Conservation (phyloP, 2,888 invertebrate genomes). For the Syrphus vitripennis region DNA sequence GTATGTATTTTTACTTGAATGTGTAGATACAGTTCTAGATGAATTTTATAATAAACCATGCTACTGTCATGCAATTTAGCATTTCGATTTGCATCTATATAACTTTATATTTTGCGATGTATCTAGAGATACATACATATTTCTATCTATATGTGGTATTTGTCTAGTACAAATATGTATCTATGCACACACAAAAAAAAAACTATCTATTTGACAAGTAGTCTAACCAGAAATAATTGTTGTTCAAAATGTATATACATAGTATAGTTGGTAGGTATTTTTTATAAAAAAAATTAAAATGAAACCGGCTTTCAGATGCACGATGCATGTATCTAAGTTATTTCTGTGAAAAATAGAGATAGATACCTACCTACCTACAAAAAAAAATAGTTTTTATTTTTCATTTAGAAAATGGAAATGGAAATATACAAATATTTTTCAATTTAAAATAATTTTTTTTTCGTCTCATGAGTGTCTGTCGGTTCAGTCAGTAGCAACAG, state of each 20-base stretch:
- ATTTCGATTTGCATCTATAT: conserved; percentile 40
- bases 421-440: conserved; percentile 27
- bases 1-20: background rate
- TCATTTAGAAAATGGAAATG: conserved; percentile 36
- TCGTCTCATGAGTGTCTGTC: background rate
- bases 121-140: no score
- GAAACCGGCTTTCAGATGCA: conserved; percentile 25
- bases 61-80: conserved; percentile 61
- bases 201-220: conserved; percentile 55
- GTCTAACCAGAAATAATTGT: conserved; percentile 65
- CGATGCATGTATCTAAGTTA: background rate
- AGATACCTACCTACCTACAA: background rate
- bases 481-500: conserved; percentile 19
- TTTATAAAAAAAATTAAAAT: background rate
- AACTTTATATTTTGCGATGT: background rate
- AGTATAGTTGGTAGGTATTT: background rate
- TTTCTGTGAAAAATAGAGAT: background rate
- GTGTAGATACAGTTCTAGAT: conserved; percentile 34
- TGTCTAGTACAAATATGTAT: conserved; percentile 5
- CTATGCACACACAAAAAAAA: background rate
- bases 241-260: background rate
- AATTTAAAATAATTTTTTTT: conserved; percentile 42
- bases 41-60: conserved; percentile 58
- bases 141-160: background rate
- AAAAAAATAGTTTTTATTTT: background rate